Conservation (phyloP, 2,888 invertebrate genomes). For the Andrena marginata region DNA sequence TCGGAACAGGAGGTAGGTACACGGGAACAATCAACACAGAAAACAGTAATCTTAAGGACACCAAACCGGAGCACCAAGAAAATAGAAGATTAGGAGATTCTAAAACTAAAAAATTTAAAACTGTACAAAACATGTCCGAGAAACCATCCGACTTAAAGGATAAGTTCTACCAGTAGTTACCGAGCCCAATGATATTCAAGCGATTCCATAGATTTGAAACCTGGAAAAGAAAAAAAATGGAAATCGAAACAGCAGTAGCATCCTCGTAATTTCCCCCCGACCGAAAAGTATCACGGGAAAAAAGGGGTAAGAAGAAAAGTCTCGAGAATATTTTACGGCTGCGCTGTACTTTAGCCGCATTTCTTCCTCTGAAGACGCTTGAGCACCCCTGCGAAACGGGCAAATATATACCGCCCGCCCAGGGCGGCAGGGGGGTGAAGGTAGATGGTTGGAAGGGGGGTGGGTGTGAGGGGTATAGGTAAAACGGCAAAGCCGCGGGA, state of each 20-base stretch:
- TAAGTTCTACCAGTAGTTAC: no score
- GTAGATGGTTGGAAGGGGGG: conserved; percentile 2
- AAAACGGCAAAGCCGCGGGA: conserved; percentile 81
- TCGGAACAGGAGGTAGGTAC: no score
- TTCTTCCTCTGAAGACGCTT: conserved; percentile 56
- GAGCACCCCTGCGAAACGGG: conserved; percentile 69
- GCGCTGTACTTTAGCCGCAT: conserved; percentile 32
- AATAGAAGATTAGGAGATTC: no score
- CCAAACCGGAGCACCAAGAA: no score
- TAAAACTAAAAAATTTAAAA: no score
- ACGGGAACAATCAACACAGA: no score
- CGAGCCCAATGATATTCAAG: no score
- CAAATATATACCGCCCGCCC: conserved; percentile 51
- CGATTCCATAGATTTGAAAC: no score
- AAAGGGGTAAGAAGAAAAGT: conserved; percentile 14
- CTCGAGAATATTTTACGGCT: conserved; percentile 18
- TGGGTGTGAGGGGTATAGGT: conserved; percentile 71
- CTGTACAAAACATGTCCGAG: no score
- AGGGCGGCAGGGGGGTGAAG: conserved; percentile 4
- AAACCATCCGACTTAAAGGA: no score
- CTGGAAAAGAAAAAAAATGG: no score
- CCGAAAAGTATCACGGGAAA: neutral
- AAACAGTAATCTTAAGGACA: no score
- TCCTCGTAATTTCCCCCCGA: neutral
- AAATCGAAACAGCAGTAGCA: neutral